A percentile compares a stretch with the other conserved stretches of the same genome.
Evolutionary conservation across 2,888 invertebrate species (phyloP).

Genomic region (Metalampra italica): DNA sequence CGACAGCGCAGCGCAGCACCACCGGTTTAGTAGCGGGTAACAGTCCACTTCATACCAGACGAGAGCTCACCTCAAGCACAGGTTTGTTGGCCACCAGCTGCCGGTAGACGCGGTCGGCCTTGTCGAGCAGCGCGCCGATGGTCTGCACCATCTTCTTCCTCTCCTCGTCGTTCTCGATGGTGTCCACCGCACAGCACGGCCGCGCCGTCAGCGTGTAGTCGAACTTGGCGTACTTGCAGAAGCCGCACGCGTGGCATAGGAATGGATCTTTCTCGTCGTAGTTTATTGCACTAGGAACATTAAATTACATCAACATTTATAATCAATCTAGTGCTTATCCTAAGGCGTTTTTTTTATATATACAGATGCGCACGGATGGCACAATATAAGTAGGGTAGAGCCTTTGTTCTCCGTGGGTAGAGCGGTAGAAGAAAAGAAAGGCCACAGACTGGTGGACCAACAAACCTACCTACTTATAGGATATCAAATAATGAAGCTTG

Average conservation of each 20-base stretch:
- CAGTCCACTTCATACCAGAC: too few relatives aligned
- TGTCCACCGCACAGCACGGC: slow-evolving; percentile 97
- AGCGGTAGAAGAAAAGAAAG: too few relatives aligned
- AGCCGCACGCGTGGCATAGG: slow-evolving; percentile 98
- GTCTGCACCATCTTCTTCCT: slow-evolving; percentile 95
- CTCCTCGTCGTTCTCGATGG: slow-evolving; percentile 98
- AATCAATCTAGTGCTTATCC: too few relatives aligned
- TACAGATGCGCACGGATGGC: too few relatives aligned
- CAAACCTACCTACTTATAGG: too few relatives aligned
- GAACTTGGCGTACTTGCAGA: slow-evolving; percentile 99
- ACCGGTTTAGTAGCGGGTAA: too few relatives aligned
- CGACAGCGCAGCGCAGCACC: too few relatives aligned
- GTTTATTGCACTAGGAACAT: slow-evolving; percentile 89
- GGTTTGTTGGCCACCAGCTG: slow-evolving; percentile 95
- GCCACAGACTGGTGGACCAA: too few relatives aligned
- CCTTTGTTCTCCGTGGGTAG: too few relatives aligned
- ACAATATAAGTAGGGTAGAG: too few relatives aligned
- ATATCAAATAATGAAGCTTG: too few relatives aligned
- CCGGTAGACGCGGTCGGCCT: slow-evolving; percentile 95
- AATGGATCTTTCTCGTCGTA: slow-evolving; percentile 99
- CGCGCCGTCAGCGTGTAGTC: slow-evolving; percentile 95
- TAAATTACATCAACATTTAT: background rate
- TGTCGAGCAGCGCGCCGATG: slow-evolving; percentile 93
- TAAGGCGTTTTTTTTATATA: too few relatives aligned
- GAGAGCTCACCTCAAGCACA: slow-evolving; percentile 83